Evolutionary conservation across 2,113 vertebrate species (phyloP).

Genomic region (Hippocampus barbouri): DNA sequence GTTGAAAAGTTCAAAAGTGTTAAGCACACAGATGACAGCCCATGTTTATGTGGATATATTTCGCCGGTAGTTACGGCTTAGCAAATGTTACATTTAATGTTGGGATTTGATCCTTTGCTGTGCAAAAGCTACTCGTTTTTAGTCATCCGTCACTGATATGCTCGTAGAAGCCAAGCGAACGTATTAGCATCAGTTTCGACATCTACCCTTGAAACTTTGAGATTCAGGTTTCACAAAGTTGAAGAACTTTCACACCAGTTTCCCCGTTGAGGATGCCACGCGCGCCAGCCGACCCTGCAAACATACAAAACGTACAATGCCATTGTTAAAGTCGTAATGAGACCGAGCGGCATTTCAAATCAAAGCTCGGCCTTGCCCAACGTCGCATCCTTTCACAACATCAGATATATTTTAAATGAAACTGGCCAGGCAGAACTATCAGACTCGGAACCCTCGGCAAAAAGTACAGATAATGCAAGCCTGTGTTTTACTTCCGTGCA

Average conservation of each 20-base stretch:
- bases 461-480: conserved; percentile 3
- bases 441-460: conserved; percentile 4
- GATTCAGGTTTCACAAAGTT: not conserved
- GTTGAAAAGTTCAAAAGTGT: not conserved
- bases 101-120: conserved; percentile 5
- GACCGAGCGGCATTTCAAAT: not conserved
- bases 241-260: not conserved
- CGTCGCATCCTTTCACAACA: conserved; percentile 3
- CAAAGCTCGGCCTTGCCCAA: not conserved
- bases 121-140: not conserved
- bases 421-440: conserved; percentile 1
- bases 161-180: not conserved
- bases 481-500: conserved; percentile 16
- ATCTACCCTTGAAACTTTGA: not conserved
- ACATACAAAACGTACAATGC: not conserved
- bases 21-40: not conserved
- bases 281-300: not conserved
- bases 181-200: conserved; percentile 5
- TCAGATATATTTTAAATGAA: conserved; percentile 10
- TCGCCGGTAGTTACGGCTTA: not conserved
- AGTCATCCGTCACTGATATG: not conserved
- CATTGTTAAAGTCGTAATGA: conserved; percentile 1
- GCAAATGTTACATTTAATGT: conserved; percentile 2
- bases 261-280: not conserved
- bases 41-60: conserved; percentile 2